A percentile compares a stretch with the other conserved stretches of the same genome.
These are phyloP conservation scores for Rhea americana DNA, from an alignment of 2,113 vertebrate species.

Conservation along the genomic window DNA sequence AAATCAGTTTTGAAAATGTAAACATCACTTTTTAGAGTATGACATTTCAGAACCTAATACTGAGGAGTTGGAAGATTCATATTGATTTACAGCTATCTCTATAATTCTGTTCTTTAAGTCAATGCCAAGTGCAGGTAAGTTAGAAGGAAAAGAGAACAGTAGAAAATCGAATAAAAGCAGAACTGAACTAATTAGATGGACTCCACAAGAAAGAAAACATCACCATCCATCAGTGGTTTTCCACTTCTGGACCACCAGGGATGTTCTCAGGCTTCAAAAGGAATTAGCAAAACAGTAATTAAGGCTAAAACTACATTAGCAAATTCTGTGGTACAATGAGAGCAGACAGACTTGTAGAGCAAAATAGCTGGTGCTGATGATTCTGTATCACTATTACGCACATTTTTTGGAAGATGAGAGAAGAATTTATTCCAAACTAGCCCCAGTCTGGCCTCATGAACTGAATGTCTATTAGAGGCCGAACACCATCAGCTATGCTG, in stretches of 20 bases:
- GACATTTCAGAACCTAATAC: background rate
- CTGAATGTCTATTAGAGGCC: background rate
- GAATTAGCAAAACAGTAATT: background rate
- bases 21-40: background rate
- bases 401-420: background rate
- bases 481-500: background rate
- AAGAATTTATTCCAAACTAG: background rate
- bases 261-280: background rate
- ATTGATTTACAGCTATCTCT: background rate
- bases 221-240: background rate
- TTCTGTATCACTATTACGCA: accelerated
- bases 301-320: background rate
- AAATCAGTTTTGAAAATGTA: background rate
- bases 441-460: background rate
- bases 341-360: background rate
- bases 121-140: background rate
- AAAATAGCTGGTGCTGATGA: background rate
- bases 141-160: background rate
- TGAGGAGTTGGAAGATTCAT: background rate
- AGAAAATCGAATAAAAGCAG: background rate
- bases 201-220: background rate
- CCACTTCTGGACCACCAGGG: background rate
- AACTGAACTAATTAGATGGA: background rate
- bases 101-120: background rate
- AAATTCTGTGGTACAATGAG: background rate